phyloP scores from a whole-genome alignment of 1,140 invertebrate species.

The Drosophila elegans region DNA sequence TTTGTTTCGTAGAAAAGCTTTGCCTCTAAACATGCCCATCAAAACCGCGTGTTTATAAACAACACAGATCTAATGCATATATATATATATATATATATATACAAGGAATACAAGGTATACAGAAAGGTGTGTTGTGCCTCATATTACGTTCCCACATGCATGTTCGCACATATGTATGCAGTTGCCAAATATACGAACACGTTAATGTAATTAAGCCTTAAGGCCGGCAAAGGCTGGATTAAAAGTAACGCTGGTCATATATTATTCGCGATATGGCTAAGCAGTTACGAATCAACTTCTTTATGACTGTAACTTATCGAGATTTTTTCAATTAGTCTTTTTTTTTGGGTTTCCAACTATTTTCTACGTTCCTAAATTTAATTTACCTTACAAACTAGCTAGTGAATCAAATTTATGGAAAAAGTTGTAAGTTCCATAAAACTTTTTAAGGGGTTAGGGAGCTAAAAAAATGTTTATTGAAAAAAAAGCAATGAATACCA shows the following conservation, averaged over 20 bases:
- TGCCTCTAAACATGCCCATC: slow-evolving; percentile 44
- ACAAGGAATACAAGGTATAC: slow-evolving; percentile 1
- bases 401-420: too few species aligned
- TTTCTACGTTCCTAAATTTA: too few species aligned
- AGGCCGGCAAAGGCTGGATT: slow-evolving; percentile 20
- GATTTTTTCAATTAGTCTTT: slow-evolving; percentile 1
- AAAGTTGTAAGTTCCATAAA: too few species aligned
- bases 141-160: slow-evolving; percentile 43
- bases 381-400: too few species aligned
- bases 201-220: slow-evolving; percentile 44
- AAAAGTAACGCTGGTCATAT: slow-evolving; percentile 9
- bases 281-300: slow-evolving; percentile 24
- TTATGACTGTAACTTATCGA: slow-evolving; percentile 14
- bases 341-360: too few species aligned
- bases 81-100: slow-evolving; percentile 4
- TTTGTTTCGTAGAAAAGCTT: slow-evolving; percentile 34
- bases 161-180: slow-evolving; percentile 31
- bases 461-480: too few species aligned
- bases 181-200: slow-evolving; percentile 35
- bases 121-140: slow-evolving; percentile 50
- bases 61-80: slow-evolving; percentile 41
- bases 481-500: too few species aligned
- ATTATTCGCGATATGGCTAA: slow-evolving; percentile 20
- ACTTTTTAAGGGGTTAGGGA: too few species aligned
- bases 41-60: slow-evolving; percentile 55